Evolutionary conservation across 2,797 vertebrate species (phyloP).

Genomic region (Parotocinclus haroldoi): DNA sequence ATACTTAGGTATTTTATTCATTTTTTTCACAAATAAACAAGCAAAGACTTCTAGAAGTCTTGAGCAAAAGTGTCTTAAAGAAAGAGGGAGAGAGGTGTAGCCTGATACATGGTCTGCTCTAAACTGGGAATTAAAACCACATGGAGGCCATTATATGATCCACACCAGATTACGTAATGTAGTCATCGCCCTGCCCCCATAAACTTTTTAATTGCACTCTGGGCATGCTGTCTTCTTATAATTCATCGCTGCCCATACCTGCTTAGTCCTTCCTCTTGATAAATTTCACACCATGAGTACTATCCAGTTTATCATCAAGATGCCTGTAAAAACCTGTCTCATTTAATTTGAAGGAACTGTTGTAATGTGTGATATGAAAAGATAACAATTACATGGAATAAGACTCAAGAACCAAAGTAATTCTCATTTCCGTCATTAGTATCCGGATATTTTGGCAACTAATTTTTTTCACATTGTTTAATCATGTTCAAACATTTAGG

Average conservation of each 20-base stretch:
- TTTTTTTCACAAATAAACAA: background rate
- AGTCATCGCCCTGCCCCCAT: background rate
- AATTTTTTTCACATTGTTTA: background rate
- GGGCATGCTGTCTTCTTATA: background rate
- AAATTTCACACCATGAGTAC: too few species aligned
- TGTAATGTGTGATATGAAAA: too few species aligned
- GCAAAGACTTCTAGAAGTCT: background rate
- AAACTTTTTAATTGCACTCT: background rate
- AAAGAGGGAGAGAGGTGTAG: background rate
- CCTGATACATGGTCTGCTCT: background rate
- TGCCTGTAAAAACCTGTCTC: too few species aligned
- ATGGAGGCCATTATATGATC: constrained; percentile 12
- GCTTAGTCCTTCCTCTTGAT: background rate
- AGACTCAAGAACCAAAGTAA: too few species aligned
- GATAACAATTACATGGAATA: too few species aligned
- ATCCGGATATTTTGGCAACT: too few species aligned
- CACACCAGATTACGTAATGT: constrained; percentile 16
- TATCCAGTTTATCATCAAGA: too few species aligned
- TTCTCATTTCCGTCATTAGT: too few species aligned
- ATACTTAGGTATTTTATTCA: background rate
- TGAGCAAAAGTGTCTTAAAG: background rate
- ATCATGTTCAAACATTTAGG: too few species aligned
- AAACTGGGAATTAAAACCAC: constrained; percentile 32
- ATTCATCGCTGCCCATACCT: background rate
- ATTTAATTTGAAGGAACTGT: too few species aligned